Evolutionary conservation across 2,797 vertebrate genomes (phyloP).

Genomic region (Acridotheres tristis): DNA sequence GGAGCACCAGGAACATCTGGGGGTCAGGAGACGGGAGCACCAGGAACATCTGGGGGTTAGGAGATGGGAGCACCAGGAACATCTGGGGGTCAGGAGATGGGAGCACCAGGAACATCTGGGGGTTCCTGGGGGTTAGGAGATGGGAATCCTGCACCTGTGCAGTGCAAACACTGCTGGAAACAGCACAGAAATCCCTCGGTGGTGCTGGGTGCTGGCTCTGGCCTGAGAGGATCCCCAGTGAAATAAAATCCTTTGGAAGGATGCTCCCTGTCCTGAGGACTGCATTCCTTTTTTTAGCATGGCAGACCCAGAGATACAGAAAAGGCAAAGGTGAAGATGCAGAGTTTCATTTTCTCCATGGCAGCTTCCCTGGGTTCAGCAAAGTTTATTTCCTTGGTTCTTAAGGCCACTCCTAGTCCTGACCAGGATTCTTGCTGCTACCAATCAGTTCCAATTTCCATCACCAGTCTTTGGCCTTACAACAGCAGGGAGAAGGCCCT

Average conservation of each 20-base stretch:
- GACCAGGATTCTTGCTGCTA: neutral
- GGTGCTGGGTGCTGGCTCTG: neutral
- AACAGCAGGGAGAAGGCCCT: neutral
- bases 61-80: neutral
- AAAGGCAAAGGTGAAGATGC: slow-evolving; percentile 46
- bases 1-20: neutral
- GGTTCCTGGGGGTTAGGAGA: neutral
- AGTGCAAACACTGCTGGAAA: neutral
- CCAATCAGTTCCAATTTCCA: neutral
- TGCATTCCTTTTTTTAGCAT: neutral
- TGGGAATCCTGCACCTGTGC: neutral
- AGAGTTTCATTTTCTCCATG: neutral
- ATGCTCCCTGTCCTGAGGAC: neutral
- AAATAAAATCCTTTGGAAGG: neutral
- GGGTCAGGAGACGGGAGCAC: too few species aligned
- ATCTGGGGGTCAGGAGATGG: too few species aligned
- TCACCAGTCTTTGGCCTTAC: neutral
- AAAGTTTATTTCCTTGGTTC: neutral
- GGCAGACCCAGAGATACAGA: neutral
- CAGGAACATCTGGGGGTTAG: neutral
- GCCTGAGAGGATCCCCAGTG: neutral
- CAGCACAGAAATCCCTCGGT: neutral
- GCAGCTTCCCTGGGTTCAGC: neutral
- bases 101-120: too few species aligned
- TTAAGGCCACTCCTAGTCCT: neutral